A percentile compares a stretch with the other conserved stretches of the same genome.
Evolutionary conservation across 2,888 invertebrate species (phyloP).

Genomic region (Cheilosia vernalis): DNA sequence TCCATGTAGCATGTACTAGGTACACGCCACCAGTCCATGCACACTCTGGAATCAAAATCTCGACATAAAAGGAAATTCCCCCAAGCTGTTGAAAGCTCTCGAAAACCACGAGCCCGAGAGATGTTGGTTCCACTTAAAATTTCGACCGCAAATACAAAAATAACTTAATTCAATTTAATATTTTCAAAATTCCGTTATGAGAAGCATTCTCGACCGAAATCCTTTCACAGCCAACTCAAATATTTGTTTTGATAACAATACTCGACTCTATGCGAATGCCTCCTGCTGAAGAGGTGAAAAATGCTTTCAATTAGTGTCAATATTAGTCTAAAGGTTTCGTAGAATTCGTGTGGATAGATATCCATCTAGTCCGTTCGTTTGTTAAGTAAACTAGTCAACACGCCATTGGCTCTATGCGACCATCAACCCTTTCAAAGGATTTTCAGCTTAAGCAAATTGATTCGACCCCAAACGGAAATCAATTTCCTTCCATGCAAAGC

Average conservation of each 20-base stretch:
- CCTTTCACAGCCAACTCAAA: conserved; percentile 17
- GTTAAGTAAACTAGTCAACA: conserved; percentile 60
- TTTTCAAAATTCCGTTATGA: conserved; percentile 9
- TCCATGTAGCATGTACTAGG: no score
- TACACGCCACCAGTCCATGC: no score
- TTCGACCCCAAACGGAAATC: conserved; percentile 64
- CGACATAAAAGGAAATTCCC: no score
- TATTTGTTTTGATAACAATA: conserved; percentile 40
- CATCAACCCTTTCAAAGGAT: conserved; percentile 63
- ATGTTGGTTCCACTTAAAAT: not conserved
- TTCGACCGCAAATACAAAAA: not conserved
- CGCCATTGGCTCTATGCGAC: conserved; percentile 48
- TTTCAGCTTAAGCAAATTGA: conserved; percentile 70
- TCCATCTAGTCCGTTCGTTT: conserved; percentile 47
- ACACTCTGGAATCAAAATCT: no score
- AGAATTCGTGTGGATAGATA: conserved; percentile 20
- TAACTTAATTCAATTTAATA: conserved; percentile 4
- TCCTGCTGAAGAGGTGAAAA: conserved; percentile 3
- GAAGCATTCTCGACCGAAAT: not conserved
- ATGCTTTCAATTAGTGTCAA: conserved; percentile 67
- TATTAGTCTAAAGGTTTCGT: conserved; percentile 52
- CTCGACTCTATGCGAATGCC: not conserved
- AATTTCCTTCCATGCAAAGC: conserved; percentile 52
- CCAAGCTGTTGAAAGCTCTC: not conserved
- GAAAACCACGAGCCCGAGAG: not conserved